Base-by-base conservation (phyloP, 2,797 vertebrate genomes). In the Cetoscarus ocellatus region DNA sequence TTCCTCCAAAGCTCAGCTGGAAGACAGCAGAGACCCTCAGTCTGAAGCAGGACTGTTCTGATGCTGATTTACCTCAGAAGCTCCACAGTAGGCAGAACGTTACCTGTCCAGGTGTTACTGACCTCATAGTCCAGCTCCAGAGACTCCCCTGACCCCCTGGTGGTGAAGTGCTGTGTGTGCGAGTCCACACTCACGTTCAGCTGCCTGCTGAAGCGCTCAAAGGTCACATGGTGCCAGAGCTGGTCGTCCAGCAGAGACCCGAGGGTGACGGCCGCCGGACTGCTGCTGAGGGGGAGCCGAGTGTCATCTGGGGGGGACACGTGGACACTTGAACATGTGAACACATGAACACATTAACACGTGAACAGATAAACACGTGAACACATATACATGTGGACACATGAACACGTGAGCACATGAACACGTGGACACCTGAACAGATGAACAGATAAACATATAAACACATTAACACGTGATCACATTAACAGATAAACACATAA, bases 61-160 rank as follows among this genome's bases (percentile, higher is more conserved):
- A n/a, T n/a, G n/a, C n/a, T n/a, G n/a, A n/a, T n/a, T n/a, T n/a
- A n/a, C n/a, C n/a, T n/a, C n/a, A n/a, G n/a, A n/a, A n/a, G n/a
- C 27, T 4, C 27, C 27, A 27, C 27, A 27, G 40, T 11, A 12
- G 5, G 40, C 8, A 8, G n/a, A 10, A 8, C 3, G n/a, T 7
- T 10, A 50, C 18, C 51, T 35, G 51, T 3, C 4, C 27, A 60
- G 14, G 14, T 44, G 7, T 8, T 1, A 47, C 53, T 60, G 43
- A 75, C 96, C 96, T 98, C 96, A 27, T 97, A 97, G 88, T 97
- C 96, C 2, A 98, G 96, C 78, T 98, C 96, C 86, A 98, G 82
- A 38, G 96, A 94, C 83, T 97, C 96, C 0, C 95, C 94, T 8
- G 96, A 95, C 0, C 96, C 96, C 80, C 94, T 95, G 0, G 95